Evolutionary conservation across 2,888 invertebrate species (phyloP).

Genomic region (Lepeophtheirus nordmannii): DNA sequence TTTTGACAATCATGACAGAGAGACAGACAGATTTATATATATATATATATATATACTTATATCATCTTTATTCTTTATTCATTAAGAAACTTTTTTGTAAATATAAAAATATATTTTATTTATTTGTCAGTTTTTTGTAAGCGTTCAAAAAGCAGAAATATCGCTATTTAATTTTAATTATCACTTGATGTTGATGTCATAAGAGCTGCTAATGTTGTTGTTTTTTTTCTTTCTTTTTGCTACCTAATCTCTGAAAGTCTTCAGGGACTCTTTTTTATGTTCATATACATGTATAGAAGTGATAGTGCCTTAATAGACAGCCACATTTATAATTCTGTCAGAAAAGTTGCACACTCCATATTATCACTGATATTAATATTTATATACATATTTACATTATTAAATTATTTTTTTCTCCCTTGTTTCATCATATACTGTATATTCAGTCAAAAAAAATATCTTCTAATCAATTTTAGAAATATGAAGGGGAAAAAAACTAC

Average conservation of each 20-base stretch:
- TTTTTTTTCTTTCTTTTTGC: background rate
- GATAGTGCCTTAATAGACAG: too few relatives aligned
- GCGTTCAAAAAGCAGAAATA: background rate
- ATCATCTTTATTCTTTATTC: background rate
- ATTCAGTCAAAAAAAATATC: too few relatives aligned
- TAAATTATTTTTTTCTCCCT: too few relatives aligned
- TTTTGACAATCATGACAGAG: slow-evolving; percentile 1
- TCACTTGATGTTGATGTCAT: background rate
- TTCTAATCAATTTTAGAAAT: too few relatives aligned
- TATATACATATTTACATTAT: too few relatives aligned
- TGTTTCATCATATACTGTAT: too few relatives aligned
- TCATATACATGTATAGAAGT: too few relatives aligned
- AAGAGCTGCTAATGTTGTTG: background rate
- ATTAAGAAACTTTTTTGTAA: background rate
- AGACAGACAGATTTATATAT: background rate
- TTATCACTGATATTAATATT: too few relatives aligned
- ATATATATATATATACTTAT: background rate
- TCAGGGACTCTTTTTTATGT: background rate
- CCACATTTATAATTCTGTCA: too few relatives aligned
- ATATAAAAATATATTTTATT: background rate
- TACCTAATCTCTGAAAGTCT: background rate
- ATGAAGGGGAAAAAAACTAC: too few relatives aligned
- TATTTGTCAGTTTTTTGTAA: background rate
- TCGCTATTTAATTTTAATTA: background rate
- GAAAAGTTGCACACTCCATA: too few relatives aligned